Evolutionary conservation across 2,888 invertebrate genomes (phyloP), one percentile per base, ranked within the genome.

Genomic region (Plebejus anna): DNA sequence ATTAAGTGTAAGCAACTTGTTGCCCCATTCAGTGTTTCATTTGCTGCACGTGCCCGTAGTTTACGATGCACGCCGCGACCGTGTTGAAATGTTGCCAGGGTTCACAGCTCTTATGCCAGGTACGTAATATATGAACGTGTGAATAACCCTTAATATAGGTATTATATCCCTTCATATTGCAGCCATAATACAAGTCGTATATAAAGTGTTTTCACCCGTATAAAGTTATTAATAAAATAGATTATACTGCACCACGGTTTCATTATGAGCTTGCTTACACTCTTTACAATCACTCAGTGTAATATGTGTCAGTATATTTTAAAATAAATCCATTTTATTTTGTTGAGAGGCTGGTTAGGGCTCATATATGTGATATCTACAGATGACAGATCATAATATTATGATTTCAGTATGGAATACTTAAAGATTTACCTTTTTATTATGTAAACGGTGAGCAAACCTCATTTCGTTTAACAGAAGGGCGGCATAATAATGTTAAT

Each of bases 21-120:
- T 73, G 73, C 72, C 51, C 22, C 2, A 72, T 73, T 73, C 55
- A 73, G 47, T 47, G 73, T 55, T 55, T 73, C 55, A 73, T 73
- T 73, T 55, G 28, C 13, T 73, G 73, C 73, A 73, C 73, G 73
- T 73, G 73, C n/a, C 11, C 16, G 28, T 32, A 51, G 51, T 76
- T 76, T 72, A 76, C 71, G 57, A 57, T 59, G 72, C 38, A 71
- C 57, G 71, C 28, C 76, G 75, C 75, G 80, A 79, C 81, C 82
- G 82, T 78, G 80, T 82, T 84, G 85, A 85, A 86, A 82, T 83
- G 81, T 79, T 82, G 85, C 85, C 85, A 85, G 80, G 81, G 76
- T 80, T 81, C 80, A 81, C 81, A 81, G 82, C 87, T 55, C 70
- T 38, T 71, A 22, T 71, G 38, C 59, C 47, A 76, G 76, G 76